Conservation (phyloP, 1,140 invertebrate genomes). For the Drosophila navojoa region DNA sequence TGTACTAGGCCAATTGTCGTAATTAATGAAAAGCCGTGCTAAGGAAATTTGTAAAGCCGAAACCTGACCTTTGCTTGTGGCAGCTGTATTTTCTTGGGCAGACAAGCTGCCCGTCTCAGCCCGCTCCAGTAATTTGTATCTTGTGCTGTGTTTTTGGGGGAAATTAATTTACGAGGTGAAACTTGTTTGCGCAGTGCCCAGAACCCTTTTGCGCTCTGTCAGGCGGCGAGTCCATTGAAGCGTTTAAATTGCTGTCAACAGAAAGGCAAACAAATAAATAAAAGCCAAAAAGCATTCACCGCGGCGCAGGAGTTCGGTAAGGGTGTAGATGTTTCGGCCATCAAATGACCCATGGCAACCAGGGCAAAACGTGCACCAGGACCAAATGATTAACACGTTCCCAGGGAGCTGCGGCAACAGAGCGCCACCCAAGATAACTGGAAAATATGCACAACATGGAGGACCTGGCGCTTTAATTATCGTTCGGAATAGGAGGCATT, state of each 20-base stretch:
- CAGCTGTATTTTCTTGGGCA: not conserved
- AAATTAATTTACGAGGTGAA: slow-evolving; percentile 81
- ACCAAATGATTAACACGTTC: slow-evolving; percentile 74
- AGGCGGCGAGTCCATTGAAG: slow-evolving; percentile 65
- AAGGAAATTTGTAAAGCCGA: slow-evolving; percentile 3
- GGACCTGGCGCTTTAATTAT: slow-evolving; percentile 55
- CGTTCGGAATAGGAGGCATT: not conserved
- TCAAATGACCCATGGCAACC: slow-evolving; percentile 68
- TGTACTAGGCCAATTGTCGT: slow-evolving; percentile 3
- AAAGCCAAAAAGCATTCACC: slow-evolving; percentile 51
- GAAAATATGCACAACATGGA: slow-evolving; percentile 39
- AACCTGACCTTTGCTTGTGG: slow-evolving; percentile 13
- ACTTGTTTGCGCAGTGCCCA: slow-evolving; percentile 71
- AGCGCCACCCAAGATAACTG: slow-evolving; percentile 44
- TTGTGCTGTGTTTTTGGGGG: slow-evolving; percentile 42
- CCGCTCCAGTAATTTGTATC: slow-evolving; percentile 65
- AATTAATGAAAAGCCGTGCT: slow-evolving; percentile 19
- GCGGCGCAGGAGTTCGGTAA: not conserved
- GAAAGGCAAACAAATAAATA: slow-evolving; percentile 81
- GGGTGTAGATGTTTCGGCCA: slow-evolving; percentile 22
- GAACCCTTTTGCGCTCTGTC: slow-evolving; percentile 70
- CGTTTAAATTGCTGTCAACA: slow-evolving; percentile 82
- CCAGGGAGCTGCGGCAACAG: not conserved
- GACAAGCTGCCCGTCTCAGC: not conserved
- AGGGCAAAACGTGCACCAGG: slow-evolving; percentile 60